These are phyloP conservation scores for Euura saliciscinereae DNA, from an alignment of 1,140 invertebrate species.

Conservation along the genomic window DNA sequence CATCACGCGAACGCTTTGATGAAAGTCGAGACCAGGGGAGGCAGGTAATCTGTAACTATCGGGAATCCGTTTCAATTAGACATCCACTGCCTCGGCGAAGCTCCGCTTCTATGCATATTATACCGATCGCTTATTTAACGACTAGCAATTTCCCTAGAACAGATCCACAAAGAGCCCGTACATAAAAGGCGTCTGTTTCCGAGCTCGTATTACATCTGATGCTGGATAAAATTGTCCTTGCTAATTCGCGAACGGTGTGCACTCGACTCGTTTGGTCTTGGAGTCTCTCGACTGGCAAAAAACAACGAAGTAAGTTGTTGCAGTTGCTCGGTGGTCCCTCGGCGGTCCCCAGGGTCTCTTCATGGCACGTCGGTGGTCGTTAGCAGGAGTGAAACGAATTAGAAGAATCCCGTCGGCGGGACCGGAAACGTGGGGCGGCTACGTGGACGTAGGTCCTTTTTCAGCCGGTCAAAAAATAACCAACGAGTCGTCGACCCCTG, in stretches of 20 bases:
- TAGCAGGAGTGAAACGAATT: conserved; percentile 7
- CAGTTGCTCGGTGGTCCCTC: not conserved
- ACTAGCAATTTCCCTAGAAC: too few species aligned
- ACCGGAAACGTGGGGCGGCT: not conserved
- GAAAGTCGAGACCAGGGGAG: not conserved
- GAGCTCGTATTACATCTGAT: too few species aligned
- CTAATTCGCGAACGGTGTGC: not conserved
- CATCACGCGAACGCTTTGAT: not conserved
- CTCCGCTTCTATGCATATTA: too few species aligned
- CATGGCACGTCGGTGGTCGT: not conserved
- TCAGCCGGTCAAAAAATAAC: not conserved
- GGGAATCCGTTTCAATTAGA: conserved; percentile 2
- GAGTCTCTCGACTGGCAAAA: not conserved
- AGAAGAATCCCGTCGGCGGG: not conserved
- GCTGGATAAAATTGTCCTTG: not conserved
- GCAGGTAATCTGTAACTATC: not conserved
- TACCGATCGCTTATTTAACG: too few species aligned
- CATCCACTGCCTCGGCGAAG: not conserved
- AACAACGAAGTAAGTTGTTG: not conserved
- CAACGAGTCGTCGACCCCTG: too few species aligned
- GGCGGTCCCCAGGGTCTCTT: not conserved
- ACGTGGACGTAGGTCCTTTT: conserved; percentile 6
- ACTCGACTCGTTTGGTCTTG: not conserved
- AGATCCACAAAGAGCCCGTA: too few species aligned
- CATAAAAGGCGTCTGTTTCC: too few species aligned